Percentiles rank a stretch among this genome's conserved stretches.
Conservation (phyloP, 1,140 invertebrate genomes). For the Charaxes varanes region DNA sequence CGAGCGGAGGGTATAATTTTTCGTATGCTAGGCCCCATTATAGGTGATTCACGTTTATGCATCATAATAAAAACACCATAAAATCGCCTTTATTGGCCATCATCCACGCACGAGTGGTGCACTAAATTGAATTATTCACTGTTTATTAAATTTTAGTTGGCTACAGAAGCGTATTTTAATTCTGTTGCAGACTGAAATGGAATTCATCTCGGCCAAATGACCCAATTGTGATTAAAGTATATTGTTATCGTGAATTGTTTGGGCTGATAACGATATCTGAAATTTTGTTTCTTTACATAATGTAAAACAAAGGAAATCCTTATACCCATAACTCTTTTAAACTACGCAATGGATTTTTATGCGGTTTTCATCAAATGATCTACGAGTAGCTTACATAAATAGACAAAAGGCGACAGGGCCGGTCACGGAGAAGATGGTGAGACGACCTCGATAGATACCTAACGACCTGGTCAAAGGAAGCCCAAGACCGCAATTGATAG, state of each 20-base stretch:
- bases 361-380: no score
- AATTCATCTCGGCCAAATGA: conserved; percentile 50
- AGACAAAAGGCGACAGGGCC: no score
- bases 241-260: conserved; percentile 15
- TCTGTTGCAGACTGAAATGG: conserved; percentile 42
- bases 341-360: no score
- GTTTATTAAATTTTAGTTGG: conserved; percentile 70
- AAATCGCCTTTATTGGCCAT: conserved; percentile 66
- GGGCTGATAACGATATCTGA: no score
- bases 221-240: conserved; percentile 39
- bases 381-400: no score
- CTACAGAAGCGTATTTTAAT: conserved; percentile 53
- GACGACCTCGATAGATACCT: no score
- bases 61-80: conserved; percentile 69
- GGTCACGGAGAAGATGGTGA: no score
- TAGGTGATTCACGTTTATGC: conserved; percentile 65
- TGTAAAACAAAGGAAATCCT: no score
- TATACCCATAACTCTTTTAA: no score
- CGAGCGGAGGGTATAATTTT: conserved; percentile 18
- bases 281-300: no score
- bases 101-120: conserved; percentile 59
- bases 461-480: no score
- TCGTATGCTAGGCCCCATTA: conserved; percentile 35
- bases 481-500: no score
- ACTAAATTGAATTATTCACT: conserved; percentile 66